Evolutionary conservation across 1,140 invertebrate genomes (phyloP).

Genomic region (Drosophila jambulina): DNA sequence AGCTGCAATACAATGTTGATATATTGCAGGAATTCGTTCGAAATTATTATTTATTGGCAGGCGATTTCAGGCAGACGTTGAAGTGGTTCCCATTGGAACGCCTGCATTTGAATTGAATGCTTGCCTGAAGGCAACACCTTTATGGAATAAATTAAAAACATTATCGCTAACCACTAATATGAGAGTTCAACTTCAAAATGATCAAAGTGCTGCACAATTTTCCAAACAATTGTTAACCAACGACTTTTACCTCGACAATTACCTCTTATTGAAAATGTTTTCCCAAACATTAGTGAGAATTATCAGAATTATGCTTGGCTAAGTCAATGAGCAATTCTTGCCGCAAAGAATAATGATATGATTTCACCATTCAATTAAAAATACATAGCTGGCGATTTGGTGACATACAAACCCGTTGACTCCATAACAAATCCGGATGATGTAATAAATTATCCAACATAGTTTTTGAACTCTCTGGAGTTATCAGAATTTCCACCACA

Average conservation of each 20-base stretch:
- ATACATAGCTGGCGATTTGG: slow-evolving; percentile 1
- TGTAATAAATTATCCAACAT: slow-evolving; percentile 4
- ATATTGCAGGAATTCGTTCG: background rate
- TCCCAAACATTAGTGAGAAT: slow-evolving; percentile 7
- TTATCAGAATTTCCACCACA: slow-evolving; percentile 4
- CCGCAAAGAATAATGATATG: background rate
- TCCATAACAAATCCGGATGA: slow-evolving; percentile 16
- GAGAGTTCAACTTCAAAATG: background rate
- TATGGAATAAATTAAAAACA: background rate
- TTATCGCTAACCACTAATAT: slow-evolving; percentile 16
- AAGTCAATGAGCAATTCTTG: slow-evolving; percentile 3
- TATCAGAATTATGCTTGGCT: background rate
- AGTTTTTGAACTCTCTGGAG: slow-evolving; percentile 8
- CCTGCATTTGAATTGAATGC: slow-evolving; percentile 53
- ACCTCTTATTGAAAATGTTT: slow-evolving; percentile 9
- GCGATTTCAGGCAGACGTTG: slow-evolving; percentile 11
- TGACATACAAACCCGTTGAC: slow-evolving; percentile 14
- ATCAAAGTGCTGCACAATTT: background rate
- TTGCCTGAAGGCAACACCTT: slow-evolving; percentile 35
- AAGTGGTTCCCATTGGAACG: slow-evolving; percentile 46
- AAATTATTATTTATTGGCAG: background rate
- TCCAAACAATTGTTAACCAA: too few relatives aligned
- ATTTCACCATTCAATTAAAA: slow-evolving; percentile 7
- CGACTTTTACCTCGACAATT: background rate
- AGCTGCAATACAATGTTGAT: slow-evolving; percentile 52